phyloP scores from a whole-genome alignment of 2,797 vertebrate species.

The Sebastes flavidus region DNA sequence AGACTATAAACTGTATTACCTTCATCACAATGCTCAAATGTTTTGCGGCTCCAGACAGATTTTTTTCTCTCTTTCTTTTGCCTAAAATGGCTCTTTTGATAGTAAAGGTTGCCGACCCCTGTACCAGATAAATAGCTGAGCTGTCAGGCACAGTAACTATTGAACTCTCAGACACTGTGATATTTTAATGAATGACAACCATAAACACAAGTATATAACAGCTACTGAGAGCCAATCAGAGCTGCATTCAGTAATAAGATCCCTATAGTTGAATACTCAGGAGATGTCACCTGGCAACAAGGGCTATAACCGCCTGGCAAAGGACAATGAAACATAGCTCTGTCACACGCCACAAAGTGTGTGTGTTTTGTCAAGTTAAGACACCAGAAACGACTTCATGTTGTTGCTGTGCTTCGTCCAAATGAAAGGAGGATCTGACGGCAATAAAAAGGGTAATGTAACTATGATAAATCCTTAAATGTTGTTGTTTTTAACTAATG shows the following conservation, averaged over 20 bases:
- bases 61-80: no score
- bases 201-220: neutral
- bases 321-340: slow-evolving; percentile 14
- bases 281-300: slow-evolving; percentile 57
- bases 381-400: neutral
- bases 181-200: neutral
- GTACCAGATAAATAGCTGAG: neutral
- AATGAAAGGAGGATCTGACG: neutral
- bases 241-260: slow-evolving; percentile 44
- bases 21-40: no score
- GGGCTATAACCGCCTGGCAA: neutral
- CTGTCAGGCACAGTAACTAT: neutral
- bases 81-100: no score
- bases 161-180: neutral
- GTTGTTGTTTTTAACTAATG: no score
- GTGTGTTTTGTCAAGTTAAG: neutral
- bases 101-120: no score
- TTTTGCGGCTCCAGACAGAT: no score
- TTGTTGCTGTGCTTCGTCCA: neutral
- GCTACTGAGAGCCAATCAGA: neutral
- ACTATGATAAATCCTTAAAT: neutral
- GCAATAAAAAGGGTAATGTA: slow-evolving; percentile 5
- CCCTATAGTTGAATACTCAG: slow-evolving; percentile 27
- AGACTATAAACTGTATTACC: no score
- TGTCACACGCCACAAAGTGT: neutral